These are phyloP conservation scores for Prionailurus viverrinus DNA, from an alignment of 2,113 vertebrate genomes.

Conservation along the genomic window DNA sequence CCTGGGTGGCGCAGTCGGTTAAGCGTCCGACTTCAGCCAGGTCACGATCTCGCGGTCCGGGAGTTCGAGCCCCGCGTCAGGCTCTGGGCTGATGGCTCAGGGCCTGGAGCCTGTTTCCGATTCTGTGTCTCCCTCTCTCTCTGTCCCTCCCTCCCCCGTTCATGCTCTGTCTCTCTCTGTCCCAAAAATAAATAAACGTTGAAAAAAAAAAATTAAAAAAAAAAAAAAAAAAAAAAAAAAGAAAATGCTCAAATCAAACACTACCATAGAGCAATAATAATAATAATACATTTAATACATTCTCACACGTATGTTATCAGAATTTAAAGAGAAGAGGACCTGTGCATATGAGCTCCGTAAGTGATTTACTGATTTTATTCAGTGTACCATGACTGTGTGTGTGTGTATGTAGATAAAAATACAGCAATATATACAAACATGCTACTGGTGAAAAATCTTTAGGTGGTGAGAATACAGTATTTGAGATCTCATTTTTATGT, in stretches of 20 bases:
- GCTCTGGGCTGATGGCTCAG: too few species aligned
- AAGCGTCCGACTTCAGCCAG: too few species aligned
- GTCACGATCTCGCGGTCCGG: too few species aligned
- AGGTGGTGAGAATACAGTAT: neutral
- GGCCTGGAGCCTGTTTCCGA: too few species aligned
- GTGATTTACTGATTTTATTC: neutral
- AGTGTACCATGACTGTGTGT: neutral
- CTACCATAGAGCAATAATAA: neutral
- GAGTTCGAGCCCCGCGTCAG: too few species aligned
- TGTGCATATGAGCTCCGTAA: neutral
- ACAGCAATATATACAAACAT: neutral
- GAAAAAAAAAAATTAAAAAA: too few species aligned
- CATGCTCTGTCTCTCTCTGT: too few species aligned
- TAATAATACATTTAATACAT: neutral
- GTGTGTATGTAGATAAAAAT: neutral
- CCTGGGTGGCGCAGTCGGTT: too few species aligned
- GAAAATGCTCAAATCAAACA: conserved; percentile 36
- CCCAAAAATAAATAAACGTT: too few species aligned
- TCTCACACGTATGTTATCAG: neutral
- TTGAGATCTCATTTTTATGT: neutral
- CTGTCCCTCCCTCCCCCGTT: too few species aligned
- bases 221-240: too few species aligned
- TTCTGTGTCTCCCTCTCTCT: too few species aligned
- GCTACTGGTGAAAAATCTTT: neutral
- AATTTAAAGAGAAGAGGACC: neutral